Conservation (phyloP, 2,113 vertebrate species). For the Sorex araneus region DNA sequence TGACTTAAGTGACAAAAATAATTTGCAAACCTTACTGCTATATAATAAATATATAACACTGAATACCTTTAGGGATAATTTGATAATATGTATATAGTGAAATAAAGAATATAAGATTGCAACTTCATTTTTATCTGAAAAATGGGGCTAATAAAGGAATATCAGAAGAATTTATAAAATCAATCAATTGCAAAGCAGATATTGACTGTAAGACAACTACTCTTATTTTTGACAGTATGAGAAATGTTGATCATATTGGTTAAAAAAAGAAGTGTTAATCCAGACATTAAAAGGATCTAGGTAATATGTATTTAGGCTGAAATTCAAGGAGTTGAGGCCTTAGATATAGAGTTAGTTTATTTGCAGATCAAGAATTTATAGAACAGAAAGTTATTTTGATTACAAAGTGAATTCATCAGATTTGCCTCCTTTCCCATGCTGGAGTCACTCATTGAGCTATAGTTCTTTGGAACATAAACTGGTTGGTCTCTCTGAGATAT, state of each 20-base stretch:
- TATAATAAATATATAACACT: background rate
- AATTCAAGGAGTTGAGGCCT: no score
- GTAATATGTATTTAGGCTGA: no score
- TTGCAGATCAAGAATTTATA: slow-evolving; percentile 11
- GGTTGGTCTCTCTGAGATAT: background rate
- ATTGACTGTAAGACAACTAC: background rate
- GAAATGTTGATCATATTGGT: background rate
- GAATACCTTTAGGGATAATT: background rate
- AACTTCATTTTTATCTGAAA: background rate
- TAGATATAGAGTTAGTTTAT: background rate
- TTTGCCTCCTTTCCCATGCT: background rate
- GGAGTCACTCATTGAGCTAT: background rate
- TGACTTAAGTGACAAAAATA: background rate
- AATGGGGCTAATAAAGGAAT: background rate
- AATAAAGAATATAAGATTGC: background rate
- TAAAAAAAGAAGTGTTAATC: background rate
- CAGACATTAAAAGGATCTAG: background rate
- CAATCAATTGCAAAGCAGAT: background rate
- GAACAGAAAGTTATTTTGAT: background rate
- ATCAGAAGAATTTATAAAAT: background rate
- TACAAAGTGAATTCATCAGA: background rate
- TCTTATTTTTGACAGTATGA: background rate
- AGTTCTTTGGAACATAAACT: background rate
- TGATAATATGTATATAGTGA: background rate
- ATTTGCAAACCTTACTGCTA: background rate